Evolutionary conservation across 2,113 vertebrate species (phyloP).

Genomic region (Clarias batrachus): DNA sequence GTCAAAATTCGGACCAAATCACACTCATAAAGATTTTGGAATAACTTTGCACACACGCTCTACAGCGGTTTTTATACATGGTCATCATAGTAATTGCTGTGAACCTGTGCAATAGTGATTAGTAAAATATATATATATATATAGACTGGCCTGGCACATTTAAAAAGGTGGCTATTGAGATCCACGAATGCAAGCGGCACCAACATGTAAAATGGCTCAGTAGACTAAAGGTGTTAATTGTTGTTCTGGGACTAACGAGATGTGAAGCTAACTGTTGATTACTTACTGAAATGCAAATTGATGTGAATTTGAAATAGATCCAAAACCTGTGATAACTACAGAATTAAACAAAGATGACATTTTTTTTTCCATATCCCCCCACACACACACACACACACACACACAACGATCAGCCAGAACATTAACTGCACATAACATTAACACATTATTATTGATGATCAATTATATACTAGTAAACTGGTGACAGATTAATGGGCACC

Average conservation of each 20-base stretch:
- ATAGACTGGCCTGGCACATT: neutral
- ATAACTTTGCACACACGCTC: neutral
- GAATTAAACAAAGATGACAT: neutral
- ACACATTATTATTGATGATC: too few species aligned
- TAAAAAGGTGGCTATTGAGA: conserved; percentile 14
- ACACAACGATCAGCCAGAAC: too few species aligned
- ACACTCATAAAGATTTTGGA: neutral
- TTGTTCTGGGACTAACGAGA: neutral
- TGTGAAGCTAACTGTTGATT: conserved; percentile 30
- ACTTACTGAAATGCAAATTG: conserved; percentile 8
- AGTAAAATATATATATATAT: neutral
- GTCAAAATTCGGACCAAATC: neutral
- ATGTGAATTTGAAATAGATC: neutral
- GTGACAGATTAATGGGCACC: too few species aligned
- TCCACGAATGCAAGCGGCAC: neutral
- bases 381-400: too few species aligned
- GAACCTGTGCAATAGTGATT: neutral
- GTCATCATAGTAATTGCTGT: neutral
- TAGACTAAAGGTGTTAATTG: conserved; percentile 25
- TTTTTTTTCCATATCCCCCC: too few species aligned
- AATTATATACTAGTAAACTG: too few species aligned
- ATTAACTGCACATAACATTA: too few species aligned
- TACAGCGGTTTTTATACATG: neutral
- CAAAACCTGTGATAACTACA: conserved; percentile 11
- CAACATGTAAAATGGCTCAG: neutral